These are phyloP conservation scores for Chaetodon trifascialis DNA, from an alignment of 2,113 vertebrate species.

Conservation along the genomic window DNA sequence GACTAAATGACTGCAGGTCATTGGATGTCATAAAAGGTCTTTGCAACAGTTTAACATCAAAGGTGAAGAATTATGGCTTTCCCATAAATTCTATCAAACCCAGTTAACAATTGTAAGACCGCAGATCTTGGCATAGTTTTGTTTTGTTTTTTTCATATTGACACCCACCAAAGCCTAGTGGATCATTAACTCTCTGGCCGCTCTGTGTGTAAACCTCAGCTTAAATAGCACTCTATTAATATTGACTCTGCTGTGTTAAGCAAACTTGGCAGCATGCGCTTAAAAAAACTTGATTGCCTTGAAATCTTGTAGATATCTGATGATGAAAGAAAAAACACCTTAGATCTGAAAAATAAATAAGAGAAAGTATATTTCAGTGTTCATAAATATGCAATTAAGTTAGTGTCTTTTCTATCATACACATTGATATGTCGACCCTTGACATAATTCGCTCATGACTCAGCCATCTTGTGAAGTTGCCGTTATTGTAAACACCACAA, in stretches of 20 bases:
- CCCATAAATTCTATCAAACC: slow-evolving; percentile 33
- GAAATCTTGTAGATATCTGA: slow-evolving; percentile 72
- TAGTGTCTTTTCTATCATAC: background rate
- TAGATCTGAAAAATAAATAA: slow-evolving; percentile 8
- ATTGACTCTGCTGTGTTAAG: slow-evolving; percentile 81
- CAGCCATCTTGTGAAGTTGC: slow-evolving; percentile 1
- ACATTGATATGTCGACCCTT: background rate
- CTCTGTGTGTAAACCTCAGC: slow-evolving; percentile 76
- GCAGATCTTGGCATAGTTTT: slow-evolving; percentile 54
- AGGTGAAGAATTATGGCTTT: slow-evolving; percentile 50
- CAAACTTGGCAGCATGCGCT: slow-evolving; percentile 75
- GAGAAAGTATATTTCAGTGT: slow-evolving; percentile 2
- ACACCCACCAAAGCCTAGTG: slow-evolving; percentile 60
- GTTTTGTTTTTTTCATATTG: slow-evolving; percentile 64
- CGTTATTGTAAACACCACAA: background rate
- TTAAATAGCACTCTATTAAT: slow-evolving; percentile 82
- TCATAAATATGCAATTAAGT: background rate
- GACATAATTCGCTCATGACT: background rate
- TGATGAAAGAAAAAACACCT: slow-evolving; percentile 53
- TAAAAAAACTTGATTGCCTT: slow-evolving; percentile 76
- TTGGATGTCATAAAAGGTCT: slow-evolving; percentile 51
- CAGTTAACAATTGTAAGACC: slow-evolving; percentile 56
- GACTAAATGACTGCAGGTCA: slow-evolving; percentile 17
- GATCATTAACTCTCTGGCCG: slow-evolving; percentile 77
- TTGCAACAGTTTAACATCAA: slow-evolving; percentile 51